Percentiles rank a stretch among this genome's conserved stretches.
Evolutionary conservation across 2,797 vertebrate species (phyloP).

Genomic region (Cossypha dichroa): DNA sequence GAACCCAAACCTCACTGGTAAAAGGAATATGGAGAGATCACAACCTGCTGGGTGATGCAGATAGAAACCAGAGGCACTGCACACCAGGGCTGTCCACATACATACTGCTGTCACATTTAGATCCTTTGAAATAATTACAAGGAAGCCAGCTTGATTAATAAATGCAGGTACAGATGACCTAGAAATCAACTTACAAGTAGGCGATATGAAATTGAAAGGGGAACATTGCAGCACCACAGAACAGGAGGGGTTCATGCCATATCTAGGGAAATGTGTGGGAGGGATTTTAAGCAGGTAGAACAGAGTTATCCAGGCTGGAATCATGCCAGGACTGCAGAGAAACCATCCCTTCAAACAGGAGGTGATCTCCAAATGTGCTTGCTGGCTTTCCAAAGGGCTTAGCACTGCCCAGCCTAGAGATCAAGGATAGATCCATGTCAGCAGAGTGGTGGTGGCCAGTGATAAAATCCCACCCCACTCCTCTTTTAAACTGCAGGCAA

Average conservation of each 20-base stretch:
- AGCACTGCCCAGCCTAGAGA: not conserved
- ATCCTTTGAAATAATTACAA: not conserved
- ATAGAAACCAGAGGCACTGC: not conserved
- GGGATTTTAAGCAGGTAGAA: not conserved
- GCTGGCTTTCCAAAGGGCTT: not conserved
- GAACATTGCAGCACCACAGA: fast-evolving
- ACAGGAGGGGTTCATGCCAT: not conserved
- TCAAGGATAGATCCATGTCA: not conserved
- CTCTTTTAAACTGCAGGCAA: not conserved
- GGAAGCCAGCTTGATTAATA: not conserved
- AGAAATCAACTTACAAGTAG: not conserved
- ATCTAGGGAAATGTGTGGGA: not conserved
- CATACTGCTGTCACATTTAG: not conserved
- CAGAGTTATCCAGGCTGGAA: not conserved
- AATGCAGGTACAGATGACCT: not conserved
- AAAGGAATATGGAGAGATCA: not conserved
- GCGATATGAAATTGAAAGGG: not conserved
- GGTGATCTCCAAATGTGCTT: not conserved
- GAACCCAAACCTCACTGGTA: not conserved
- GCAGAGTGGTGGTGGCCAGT: not conserved
- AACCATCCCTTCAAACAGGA: not conserved
- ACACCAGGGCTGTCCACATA: not conserved
- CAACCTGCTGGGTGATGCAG: not conserved
- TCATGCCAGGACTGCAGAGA: not conserved
- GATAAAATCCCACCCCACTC: not conserved